Evolutionary conservation across 53 echinoderm and acorn worm species (phyloP).

Genomic region (Crossaster papposus): DNA sequence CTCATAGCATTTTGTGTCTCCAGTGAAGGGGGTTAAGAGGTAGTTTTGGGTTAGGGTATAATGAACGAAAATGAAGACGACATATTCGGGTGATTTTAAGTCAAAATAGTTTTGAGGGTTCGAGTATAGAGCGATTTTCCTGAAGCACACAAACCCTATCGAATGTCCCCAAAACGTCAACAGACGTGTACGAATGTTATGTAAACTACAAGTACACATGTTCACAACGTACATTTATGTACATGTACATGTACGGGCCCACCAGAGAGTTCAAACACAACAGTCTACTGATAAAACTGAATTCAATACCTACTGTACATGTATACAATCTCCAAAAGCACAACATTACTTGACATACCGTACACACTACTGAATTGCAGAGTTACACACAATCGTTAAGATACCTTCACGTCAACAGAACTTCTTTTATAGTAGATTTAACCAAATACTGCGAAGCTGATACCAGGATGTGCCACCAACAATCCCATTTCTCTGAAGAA

Average conservation of each 20-base stretch:
- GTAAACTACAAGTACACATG: not conserved
- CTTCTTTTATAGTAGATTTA: not conserved
- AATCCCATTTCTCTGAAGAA: slow-evolving; percentile 23
- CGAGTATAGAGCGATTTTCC: too few species aligned
- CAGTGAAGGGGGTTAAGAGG: too few species aligned
- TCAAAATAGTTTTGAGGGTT: too few species aligned
- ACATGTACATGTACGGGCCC: not conserved
- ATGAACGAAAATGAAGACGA: too few species aligned
- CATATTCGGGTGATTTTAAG: too few species aligned
- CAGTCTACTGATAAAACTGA: not conserved
- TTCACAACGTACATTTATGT: not conserved
- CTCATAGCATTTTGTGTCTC: too few species aligned
- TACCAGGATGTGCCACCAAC: not conserved
- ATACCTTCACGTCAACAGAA: not conserved
- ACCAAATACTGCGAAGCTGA: not conserved
- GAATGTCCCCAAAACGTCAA: too few species aligned
- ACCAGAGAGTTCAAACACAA: not conserved
- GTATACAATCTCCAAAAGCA: not conserved
- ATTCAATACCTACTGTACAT: not conserved
- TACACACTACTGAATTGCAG: not conserved
- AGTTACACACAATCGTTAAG: not conserved
- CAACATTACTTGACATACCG: not conserved
- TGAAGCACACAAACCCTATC: too few species aligned
- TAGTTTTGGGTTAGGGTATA: too few species aligned
- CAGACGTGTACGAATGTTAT: not conserved